A percentile compares a stretch with the other conserved stretches of the same genome.
Evolutionary conservation across 2,113 vertebrate species (phyloP).

Genomic region (Engystomops pustulosus): DNA sequence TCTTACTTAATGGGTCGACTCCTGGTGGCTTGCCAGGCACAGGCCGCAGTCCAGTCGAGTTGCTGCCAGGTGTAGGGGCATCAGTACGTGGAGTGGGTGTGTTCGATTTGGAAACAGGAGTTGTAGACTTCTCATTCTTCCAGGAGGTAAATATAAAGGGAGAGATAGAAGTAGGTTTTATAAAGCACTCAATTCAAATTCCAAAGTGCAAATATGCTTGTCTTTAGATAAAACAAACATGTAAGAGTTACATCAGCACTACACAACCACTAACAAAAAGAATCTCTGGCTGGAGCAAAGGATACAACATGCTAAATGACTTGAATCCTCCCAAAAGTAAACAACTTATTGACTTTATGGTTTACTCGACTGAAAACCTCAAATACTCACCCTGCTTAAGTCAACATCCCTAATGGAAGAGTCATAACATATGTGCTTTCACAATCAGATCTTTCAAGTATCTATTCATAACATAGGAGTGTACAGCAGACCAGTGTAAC

Average conservation of each 20-base stretch:
- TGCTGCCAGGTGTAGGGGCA: constrained; percentile 83
- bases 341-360: constrained; percentile 54
- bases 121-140: constrained; percentile 89
- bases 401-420: constrained; percentile 59
- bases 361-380: constrained; percentile 51
- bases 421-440: constrained; percentile 56
- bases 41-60: constrained; percentile 80
- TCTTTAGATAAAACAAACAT: constrained; percentile 40
- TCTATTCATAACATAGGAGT: constrained; percentile 56
- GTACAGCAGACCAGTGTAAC: constrained; percentile 45
- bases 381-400: constrained; percentile 56
- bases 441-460: constrained; percentile 57
- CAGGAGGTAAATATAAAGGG: constrained; percentile 43
- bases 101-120: constrained; percentile 85
- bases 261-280: constrained; percentile 39
- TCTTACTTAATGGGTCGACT: constrained; percentile 83
- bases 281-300: constrained; percentile 35
- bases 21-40: constrained; percentile 82
- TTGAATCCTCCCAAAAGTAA: constrained; percentile 57
- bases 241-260: constrained; percentile 51
- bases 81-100: constrained; percentile 84
- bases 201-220: constrained; percentile 1
- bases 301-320: constrained; percentile 52
- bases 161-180: not conserved
- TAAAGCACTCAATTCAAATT: not conserved